These are phyloP conservation scores for Geophilus truncorum DNA, from an alignment of 2,888 invertebrate genomes.

Conservation along the genomic window DNA sequence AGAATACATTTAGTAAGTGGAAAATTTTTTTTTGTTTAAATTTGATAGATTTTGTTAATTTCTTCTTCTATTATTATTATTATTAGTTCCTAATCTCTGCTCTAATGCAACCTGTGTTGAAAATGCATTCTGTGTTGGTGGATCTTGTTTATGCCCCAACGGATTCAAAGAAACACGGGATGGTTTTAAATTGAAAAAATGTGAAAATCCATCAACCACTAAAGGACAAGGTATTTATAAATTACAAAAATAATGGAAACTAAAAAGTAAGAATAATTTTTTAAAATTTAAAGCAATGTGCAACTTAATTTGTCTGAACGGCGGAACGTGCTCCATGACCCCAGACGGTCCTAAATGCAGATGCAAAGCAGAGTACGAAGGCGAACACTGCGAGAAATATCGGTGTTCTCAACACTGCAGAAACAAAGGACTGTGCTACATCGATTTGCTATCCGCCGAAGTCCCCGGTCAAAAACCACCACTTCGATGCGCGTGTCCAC, in stretches of 20 bases:
- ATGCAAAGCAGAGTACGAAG: constrained; percentile 61
- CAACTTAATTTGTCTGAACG: constrained; percentile 49
- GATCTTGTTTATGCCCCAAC: constrained; percentile 49
- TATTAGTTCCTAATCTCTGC: constrained; percentile 44
- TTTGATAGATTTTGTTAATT: no score
- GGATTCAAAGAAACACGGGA: constrained; percentile 40
- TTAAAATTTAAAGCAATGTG: constrained; percentile 38
- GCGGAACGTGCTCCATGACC: constrained; percentile 57
- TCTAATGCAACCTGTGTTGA: constrained; percentile 56
- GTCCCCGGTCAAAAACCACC: constrained; percentile 40
- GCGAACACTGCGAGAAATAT: constrained; percentile 63
- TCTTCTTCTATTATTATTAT: no score
- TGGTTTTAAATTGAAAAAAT: constrained; percentile 6
- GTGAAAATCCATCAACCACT: neutral
- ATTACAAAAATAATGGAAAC: no score
- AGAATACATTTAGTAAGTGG: constrained; percentile 54
- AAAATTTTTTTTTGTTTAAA: no score
- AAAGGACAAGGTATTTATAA: constrained; percentile 32
- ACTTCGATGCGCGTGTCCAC: constrained; percentile 51
- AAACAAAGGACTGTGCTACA: constrained; percentile 54
- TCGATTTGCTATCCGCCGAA: constrained; percentile 42
- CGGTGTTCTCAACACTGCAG: constrained; percentile 64
- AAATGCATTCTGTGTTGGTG: constrained; percentile 58
- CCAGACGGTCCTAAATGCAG: constrained; percentile 58
- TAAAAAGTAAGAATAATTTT: neutral